Evolutionary conservation across 2,888 invertebrate genomes (phyloP).

Genomic region (Pharmacophagus antenor): DNA sequence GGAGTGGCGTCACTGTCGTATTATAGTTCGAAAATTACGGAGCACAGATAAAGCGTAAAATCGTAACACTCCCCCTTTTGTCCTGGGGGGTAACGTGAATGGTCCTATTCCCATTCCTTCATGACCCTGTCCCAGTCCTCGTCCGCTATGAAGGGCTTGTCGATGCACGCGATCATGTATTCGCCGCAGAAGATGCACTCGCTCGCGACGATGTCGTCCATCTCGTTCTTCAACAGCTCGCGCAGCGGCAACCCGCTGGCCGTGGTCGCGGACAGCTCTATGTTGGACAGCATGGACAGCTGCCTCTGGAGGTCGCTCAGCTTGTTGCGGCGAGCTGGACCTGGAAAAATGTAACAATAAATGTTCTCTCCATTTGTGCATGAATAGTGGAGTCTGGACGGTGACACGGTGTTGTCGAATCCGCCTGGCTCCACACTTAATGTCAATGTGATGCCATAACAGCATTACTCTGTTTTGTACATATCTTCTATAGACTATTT

Average conservation of each 20-base stretch:
- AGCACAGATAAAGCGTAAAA: no score
- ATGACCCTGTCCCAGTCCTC: conserved; percentile 90
- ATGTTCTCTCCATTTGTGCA: not conserved
- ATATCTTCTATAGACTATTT: no score
- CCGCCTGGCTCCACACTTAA: no score
- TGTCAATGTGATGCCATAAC: no score
- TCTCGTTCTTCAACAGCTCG: conserved; percentile 87
- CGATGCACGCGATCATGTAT: conserved; percentile 93
- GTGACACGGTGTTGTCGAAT: no score
- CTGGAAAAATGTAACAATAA: conserved; percentile 50
- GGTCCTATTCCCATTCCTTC: conserved; percentile 92
- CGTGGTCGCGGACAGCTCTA: conserved; percentile 66
- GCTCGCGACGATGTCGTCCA: conserved; percentile 93
- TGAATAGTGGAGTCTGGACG: no score
- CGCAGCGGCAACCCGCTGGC: conserved; percentile 75
- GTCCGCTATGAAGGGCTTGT: conserved; percentile 92
- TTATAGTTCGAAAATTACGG: not conserved
- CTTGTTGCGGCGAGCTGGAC: conserved; percentile 80
- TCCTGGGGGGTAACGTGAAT: no score
- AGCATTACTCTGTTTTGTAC: no score
- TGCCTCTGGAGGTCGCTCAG: conserved; percentile 84
- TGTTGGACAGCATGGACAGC: conserved; percentile 76
- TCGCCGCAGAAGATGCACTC: conserved; percentile 97
- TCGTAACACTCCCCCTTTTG: no score
- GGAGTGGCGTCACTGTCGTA: no score